Percentiles rank a stretch among this genome's conserved stretches.
phyloP scores from a whole-genome alignment of 2,113 vertebrate genomes.

The Oreotragus oreotragus region DNA sequence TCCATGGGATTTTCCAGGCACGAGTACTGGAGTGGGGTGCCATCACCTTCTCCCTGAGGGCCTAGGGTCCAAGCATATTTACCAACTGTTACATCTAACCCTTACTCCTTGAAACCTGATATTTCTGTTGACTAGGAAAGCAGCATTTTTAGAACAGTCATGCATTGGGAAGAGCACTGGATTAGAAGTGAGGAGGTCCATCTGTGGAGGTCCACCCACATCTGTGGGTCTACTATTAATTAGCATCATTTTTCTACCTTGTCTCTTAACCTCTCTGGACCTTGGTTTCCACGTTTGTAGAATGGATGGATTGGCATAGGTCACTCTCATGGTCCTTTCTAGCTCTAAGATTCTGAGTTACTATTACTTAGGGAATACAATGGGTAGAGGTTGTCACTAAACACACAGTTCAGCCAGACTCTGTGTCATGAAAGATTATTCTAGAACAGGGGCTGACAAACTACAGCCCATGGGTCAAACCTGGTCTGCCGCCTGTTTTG shows the following conservation, averaged over 20 bases:
- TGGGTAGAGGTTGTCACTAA: not conserved
- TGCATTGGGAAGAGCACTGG: not conserved
- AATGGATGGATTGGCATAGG: not conserved
- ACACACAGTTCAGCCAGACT: not conserved
- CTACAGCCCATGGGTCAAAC: not conserved
- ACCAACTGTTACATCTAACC: not conserved
- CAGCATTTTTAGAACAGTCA: not conserved
- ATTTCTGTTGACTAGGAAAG: not conserved
- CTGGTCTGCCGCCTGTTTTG: not conserved
- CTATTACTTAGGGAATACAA: not conserved
- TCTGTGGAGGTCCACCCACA: too few relatives aligned
- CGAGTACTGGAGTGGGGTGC: not conserved
- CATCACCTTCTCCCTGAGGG: not conserved
- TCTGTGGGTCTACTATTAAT: not conserved
- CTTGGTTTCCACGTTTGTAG: not conserved
- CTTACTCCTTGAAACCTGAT: not conserved
- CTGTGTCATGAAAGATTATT: not conserved
- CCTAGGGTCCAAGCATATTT: not conserved
- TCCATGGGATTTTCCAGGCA: not conserved
- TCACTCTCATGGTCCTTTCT: not conserved
- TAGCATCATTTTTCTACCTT: not conserved
- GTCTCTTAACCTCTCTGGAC: not conserved
- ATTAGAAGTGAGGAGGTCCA: not conserved
- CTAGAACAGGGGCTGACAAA: not conserved
- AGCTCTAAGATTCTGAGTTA: not conserved